These are phyloP conservation scores for Drosophila guanche DNA, from an alignment of 1,140 invertebrate genomes.

Conservation along the genomic window DNA sequence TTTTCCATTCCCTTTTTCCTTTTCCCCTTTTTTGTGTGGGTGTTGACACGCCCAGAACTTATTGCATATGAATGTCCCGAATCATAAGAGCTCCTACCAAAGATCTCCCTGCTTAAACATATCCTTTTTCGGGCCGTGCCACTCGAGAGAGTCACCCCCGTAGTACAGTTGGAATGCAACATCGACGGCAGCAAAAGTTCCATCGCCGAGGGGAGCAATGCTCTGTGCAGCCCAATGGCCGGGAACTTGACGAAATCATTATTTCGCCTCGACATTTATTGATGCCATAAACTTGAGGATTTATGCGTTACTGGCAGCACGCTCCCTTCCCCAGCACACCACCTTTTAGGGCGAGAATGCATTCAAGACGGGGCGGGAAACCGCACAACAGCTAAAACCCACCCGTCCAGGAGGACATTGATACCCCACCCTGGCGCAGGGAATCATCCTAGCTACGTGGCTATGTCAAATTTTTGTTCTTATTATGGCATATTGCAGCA, in stretches of 20 bases:
- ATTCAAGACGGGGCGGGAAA: constrained; percentile 16
- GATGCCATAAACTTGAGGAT: constrained; percentile 81
- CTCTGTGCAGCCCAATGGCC: constrained; percentile 62
- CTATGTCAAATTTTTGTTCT: constrained; percentile 61
- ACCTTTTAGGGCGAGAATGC: constrained; percentile 31
- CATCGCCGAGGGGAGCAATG: constrained; percentile 39
- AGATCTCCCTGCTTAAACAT: constrained; percentile 30
- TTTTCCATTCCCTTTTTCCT: constrained; percentile 31
- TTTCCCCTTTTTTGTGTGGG: constrained; percentile 27
- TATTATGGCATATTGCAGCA: constrained; percentile 77
- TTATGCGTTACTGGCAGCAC: constrained; percentile 62
- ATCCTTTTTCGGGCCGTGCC: constrained; percentile 12
- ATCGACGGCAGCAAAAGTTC: neutral
- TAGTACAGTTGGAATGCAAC: constrained; percentile 14
- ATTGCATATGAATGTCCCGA: constrained; percentile 32
- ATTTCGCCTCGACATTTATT: constrained; percentile 80
- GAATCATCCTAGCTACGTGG: constrained; percentile 60
- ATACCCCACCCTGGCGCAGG: constrained; percentile 43
- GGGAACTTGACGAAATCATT: constrained; percentile 79
- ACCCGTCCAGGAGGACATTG: constrained; percentile 55
- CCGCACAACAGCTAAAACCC: constrained; percentile 36
- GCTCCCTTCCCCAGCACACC: constrained; percentile 42
- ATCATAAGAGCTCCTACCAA: constrained; percentile 32
- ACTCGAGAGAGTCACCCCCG: constrained; percentile 21
- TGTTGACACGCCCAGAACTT: constrained; percentile 40